A percentile compares a stretch with the other conserved stretches of the same genome.
Conservation (phyloP, 2,113 vertebrate species). For the Cacatua alba region DNA sequence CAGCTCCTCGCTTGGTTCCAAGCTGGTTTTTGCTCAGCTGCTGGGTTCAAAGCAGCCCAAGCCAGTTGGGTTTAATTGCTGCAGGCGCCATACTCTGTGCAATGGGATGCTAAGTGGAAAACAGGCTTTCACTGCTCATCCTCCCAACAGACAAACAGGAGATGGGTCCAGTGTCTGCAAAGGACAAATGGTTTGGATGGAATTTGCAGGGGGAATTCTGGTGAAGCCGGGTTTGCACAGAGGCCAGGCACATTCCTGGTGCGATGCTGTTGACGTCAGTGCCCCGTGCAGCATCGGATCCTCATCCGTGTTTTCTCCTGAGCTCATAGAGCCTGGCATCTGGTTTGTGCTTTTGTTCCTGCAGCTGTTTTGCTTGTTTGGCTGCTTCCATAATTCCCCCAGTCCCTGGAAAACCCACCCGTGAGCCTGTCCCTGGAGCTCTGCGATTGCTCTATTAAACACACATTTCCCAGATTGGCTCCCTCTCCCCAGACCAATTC, state of each 20-base stretch:
- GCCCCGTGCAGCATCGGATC: accelerated
- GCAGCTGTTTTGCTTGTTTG: constrained; percentile 61
- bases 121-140: accelerated
- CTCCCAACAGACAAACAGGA: background rate
- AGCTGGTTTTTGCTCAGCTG: background rate
- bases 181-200: background rate
- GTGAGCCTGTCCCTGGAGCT: background rate
- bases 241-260: background rate
- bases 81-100: accelerated
- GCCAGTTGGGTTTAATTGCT: background rate
- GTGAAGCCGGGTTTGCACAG: background rate
- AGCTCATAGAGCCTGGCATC: background rate
- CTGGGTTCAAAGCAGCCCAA: background rate
- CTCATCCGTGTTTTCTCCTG: background rate
- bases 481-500: constrained; percentile 34
- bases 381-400: background rate
- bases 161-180: background rate
- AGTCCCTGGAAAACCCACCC: constrained; percentile 17
- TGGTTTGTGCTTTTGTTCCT: constrained; percentile 37
- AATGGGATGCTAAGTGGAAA: background rate
- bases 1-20: background rate
- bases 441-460: constrained; percentile 58
- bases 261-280: background rate
- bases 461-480: constrained; percentile 15
- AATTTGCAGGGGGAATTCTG: background rate